Evolutionary conservation across 2,888 invertebrate genomes (phyloP).

Genomic region (Creontiades dilutus): DNA sequence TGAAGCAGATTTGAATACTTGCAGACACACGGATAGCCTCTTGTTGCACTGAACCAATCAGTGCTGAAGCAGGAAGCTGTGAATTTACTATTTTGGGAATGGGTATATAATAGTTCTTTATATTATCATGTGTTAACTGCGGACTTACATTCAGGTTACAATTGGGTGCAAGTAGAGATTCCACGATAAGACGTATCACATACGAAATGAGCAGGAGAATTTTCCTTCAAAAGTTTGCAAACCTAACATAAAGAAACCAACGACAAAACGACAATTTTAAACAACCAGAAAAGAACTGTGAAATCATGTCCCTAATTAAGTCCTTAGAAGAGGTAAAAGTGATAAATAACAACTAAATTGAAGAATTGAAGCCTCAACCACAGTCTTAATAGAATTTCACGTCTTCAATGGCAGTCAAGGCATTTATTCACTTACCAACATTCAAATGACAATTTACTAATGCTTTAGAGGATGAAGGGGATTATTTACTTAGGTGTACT

Average conservation of each 20-base stretch:
- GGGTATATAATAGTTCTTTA: no score
- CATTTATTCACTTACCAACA: background rate
- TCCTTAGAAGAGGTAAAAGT: background rate
- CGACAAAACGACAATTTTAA: background rate
- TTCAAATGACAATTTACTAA: background rate
- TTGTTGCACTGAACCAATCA: no score
- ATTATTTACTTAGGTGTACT: background rate
- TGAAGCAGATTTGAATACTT: no score
- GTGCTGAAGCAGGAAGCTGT: no score
- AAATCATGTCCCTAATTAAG: background rate
- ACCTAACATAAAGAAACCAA: no score
- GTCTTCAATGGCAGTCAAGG: background rate
- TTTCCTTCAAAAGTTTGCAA: background rate
- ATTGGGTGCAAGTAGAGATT: background rate
- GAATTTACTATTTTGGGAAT: no score
- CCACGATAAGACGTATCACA: background rate
- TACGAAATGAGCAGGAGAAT: background rate
- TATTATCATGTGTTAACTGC: background rate
- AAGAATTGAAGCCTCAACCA: background rate
- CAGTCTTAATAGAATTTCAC: constrained; percentile 2
- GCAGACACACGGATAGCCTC: no score
- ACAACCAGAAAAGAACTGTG: background rate
- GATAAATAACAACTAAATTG: background rate
- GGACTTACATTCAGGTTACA: background rate
- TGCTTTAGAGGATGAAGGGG: background rate